Evolutionary conservation across 37 sponge, comb jelly and placozoan species (phyloP).

Genomic region (Beroe ovata): DNA sequence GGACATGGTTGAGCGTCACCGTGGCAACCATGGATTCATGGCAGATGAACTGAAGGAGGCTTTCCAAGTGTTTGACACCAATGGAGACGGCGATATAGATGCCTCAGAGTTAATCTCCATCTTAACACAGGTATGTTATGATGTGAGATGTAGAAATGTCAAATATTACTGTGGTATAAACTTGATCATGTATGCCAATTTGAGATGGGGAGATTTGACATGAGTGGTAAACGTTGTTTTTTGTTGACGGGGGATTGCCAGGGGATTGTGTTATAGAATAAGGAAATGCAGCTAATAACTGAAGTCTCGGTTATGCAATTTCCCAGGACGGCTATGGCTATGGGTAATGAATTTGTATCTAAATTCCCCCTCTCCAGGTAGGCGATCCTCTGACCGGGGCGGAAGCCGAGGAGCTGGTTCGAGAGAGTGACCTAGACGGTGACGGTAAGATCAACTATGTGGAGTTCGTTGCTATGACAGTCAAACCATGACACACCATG

Average conservation of each 20-base stretch:
- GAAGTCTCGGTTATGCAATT: no score
- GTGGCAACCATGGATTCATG: conserved; percentile 46
- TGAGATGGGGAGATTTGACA: no score
- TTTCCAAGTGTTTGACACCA: conserved; percentile 24
- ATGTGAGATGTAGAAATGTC: no score
- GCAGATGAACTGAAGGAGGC: conserved; percentile 46
- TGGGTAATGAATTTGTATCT: no score
- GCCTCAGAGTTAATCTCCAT: conserved; percentile 30
- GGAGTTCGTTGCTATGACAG: conserved; percentile 58
- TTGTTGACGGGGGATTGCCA: no score
- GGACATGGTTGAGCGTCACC: conserved; percentile 12
- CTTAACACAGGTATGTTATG: conserved; percentile 31
- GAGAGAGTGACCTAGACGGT: conserved; percentile 54
- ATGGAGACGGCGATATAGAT: conserved; percentile 55
- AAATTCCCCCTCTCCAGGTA: conserved; percentile 54
- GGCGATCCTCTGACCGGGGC: conserved; percentile 27
- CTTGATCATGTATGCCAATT: no score
- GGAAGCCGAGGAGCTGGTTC: conserved; percentile 42
- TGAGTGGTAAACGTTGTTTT: no score
- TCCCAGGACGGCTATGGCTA: no score
- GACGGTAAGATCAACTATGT: conserved; percentile 65
- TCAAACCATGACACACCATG: no score
- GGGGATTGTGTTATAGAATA: no score
- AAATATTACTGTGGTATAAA: no score
- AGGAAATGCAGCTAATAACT: no score